phyloP scores from a whole-genome alignment of 1,140 invertebrate species.

The Drosophila sp. region DNA sequence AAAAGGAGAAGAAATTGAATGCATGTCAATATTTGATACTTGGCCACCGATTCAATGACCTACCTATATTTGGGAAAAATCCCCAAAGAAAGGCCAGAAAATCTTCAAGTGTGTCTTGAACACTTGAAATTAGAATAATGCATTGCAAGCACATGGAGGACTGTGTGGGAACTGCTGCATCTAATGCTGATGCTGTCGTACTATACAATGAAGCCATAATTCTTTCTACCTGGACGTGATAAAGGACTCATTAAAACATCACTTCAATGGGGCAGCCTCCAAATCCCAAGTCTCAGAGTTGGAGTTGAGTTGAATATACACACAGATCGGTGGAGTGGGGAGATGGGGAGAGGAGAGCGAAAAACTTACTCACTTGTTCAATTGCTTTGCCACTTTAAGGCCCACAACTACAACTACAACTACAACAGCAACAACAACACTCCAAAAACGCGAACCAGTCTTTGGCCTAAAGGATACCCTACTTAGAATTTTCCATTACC shows the following conservation, averaged over 20 bases:
- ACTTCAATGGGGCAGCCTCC: slow-evolving; percentile 77
- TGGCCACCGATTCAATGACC: slow-evolving; percentile 31
- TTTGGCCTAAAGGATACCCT: slow-evolving; percentile 54
- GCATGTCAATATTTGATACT: slow-evolving; percentile 69
- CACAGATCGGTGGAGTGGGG: slow-evolving; percentile 15
- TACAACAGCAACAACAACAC: slow-evolving; percentile 30
- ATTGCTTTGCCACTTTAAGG: slow-evolving; percentile 77
- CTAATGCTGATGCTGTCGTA: slow-evolving; percentile 21
- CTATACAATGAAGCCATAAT: slow-evolving; percentile 79
- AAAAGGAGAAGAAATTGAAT: slow-evolving; percentile 58
- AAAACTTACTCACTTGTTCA: slow-evolving; percentile 65
- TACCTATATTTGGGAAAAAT: neutral
- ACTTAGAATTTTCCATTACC: neutral
- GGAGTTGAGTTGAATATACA: slow-evolving; percentile 16
- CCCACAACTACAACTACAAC: slow-evolving; percentile 41
- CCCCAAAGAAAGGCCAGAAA: neutral
- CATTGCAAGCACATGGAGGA: neutral
- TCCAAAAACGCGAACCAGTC: slow-evolving; percentile 56
- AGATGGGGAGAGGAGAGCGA: neutral
- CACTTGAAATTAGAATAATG: slow-evolving; percentile 46
- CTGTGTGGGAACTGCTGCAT: slow-evolving; percentile 51
- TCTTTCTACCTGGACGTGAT: slow-evolving; percentile 72
- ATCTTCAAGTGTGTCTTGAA: slow-evolving; percentile 45
- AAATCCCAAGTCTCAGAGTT: slow-evolving; percentile 35
- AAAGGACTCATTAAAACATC: slow-evolving; percentile 81